Percentiles rank a stretch among this genome's conserved stretches.
These are phyloP conservation scores for Achroia grisella DNA, from an alignment of 1,140 invertebrate genomes.

Conservation along the genomic window DNA sequence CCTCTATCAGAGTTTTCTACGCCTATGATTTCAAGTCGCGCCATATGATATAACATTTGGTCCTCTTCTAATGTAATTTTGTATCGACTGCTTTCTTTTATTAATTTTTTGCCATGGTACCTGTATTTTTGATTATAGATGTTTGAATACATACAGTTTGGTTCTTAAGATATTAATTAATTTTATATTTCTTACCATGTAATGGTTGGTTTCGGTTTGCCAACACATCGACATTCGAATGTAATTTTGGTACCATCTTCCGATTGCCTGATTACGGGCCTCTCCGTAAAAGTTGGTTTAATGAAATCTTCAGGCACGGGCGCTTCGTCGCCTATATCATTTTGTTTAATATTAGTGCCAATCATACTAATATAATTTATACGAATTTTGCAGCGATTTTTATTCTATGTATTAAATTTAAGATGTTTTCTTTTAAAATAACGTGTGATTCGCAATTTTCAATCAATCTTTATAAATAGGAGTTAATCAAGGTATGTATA, in stretches of 20 bases:
- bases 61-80: conserved; percentile 87
- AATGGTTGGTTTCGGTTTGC: conserved; percentile 93
- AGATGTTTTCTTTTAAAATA: conserved; percentile 67
- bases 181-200: conserved; percentile 84
- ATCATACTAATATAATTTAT: neutral
- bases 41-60: conserved; percentile 91
- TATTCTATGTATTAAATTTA: conserved; percentile 40
- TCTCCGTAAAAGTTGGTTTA: conserved; percentile 96
- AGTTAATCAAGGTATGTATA: conserved; percentile 54
- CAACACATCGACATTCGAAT: conserved; percentile 96
- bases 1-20: conserved; percentile 91
- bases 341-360: neutral
- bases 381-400: conserved; percentile 39
- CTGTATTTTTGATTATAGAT: conserved; percentile 69
- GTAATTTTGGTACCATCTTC: conserved; percentile 94
- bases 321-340: conserved; percentile 88
- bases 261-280: conserved; percentile 95
- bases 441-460: conserved; percentile 39
- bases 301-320: conserved; percentile 91
- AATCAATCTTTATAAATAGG: conserved; percentile 30
- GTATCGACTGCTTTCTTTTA: conserved; percentile 85
- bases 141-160: conserved; percentile 1
- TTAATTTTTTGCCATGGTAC: conserved; percentile 87
- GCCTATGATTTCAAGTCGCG: conserved; percentile 86
- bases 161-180: neutral